phyloP scores from a whole-genome alignment of 2,113 vertebrate genomes.

The Saguinus midas region DNA sequence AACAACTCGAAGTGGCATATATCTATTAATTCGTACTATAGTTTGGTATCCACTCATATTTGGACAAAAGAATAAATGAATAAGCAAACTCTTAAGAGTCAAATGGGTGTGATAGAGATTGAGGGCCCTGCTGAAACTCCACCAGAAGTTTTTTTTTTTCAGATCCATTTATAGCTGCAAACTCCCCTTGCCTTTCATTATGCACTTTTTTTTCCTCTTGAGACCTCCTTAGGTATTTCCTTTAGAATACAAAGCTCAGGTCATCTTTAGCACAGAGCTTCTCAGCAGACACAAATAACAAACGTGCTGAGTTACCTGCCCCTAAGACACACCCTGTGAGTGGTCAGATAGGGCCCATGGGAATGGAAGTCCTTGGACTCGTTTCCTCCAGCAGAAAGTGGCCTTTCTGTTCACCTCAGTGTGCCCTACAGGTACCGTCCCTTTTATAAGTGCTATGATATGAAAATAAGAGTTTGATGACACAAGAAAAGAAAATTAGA shows the following conservation, averaged over 20 bases:
- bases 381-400: background rate
- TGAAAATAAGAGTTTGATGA: background rate
- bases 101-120: background rate
- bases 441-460: background rate
- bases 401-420: background rate
- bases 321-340: background rate
- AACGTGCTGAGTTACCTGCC: fast-evolving
- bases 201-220: background rate
- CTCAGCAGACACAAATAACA: background rate
- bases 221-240: background rate
- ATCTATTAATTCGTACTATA: background rate
- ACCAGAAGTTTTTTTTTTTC: background rate
- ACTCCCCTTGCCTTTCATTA: background rate
- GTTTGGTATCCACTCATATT: background rate
- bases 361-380: background rate
- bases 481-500: no score
- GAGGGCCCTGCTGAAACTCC: background rate
- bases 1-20: background rate
- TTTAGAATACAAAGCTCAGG: background rate
- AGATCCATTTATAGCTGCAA: background rate
- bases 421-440: background rate
- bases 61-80: background rate
- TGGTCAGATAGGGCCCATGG: background rate
- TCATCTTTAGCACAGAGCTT: background rate
- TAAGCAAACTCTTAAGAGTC: background rate